Evolutionary conservation across 2,113 vertebrate species (phyloP).

Genomic region (Cyanoramphus novaezelandiae): DNA sequence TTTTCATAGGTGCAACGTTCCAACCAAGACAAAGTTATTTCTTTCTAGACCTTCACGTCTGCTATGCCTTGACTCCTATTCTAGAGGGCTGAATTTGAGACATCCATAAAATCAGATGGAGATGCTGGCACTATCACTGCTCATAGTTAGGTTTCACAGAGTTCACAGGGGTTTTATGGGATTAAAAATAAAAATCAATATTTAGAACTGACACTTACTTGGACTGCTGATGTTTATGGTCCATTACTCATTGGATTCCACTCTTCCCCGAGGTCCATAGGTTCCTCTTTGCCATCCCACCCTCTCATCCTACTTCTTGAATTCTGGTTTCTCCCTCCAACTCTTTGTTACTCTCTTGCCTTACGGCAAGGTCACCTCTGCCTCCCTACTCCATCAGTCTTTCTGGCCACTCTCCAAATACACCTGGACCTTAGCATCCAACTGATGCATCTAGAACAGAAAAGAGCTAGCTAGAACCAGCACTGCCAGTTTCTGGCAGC

Average conservation of each 20-base stretch:
- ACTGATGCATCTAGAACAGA: neutral
- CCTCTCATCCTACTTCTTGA: neutral
- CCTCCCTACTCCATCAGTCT: neutral
- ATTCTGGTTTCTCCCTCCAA: neutral
- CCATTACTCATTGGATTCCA: neutral
- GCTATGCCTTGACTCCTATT: neutral
- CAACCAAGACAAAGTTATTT: neutral
- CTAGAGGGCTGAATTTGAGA: neutral
- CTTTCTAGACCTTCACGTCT: neutral
- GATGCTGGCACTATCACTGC: neutral
- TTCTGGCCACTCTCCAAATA: neutral
- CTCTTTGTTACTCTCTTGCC: neutral
- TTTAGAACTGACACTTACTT: neutral
- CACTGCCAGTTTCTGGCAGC: neutral
- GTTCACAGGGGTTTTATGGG: neutral
- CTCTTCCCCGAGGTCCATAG: neutral
- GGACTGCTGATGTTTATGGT: neutral
- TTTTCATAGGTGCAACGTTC: neutral
- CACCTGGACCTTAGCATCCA: neutral
- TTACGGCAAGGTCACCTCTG: neutral
- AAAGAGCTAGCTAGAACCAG: neutral
- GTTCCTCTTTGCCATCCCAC: neutral
- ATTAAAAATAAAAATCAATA: accelerated
- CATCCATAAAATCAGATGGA: neutral
- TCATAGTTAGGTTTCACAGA: neutral